Base-by-base conservation (phyloP, 2,888 invertebrate genomes). In the Sturmia bella region DNA sequence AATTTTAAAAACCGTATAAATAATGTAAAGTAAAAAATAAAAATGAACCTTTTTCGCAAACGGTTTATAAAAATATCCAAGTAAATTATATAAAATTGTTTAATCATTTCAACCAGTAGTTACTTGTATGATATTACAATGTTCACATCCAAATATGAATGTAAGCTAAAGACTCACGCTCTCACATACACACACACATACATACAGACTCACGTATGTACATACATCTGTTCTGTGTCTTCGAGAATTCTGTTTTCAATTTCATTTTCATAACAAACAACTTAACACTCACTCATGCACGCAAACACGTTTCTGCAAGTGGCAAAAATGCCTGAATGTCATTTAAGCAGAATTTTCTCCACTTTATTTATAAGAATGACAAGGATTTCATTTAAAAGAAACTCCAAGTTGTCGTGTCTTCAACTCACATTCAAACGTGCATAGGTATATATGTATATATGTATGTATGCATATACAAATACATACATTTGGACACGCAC, bases 321-420 rank as follows among this genome's bases (percentile, higher is more conserved):
- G 41, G 37, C 21, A 54, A 69, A 32, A 69, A 66, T 45, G 17
- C 50, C 57, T 72, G 50, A 64, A 54, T 77, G 77, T 70, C 77
- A 78, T 37, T 66, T 59, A 17, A 59, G 52, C 64, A 78, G 78
- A 78, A 78, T 78, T 78, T 78, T 78, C 78, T 72, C 78, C 72
- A 78, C 72, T 78, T 78, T 50, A 59, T 72, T 72, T 63, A 17
- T 66, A 66, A 72, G 78, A 72, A 78, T 78, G 78, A 72, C 78
- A 78, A 78, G 78, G 78, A 78, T 78, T 64, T 78, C 32, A 50
- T 64, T 68, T 43, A 50, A 39, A 24, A 50, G 69, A 70, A 80
- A 70, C 57, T 61, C 78, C 54, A 39, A 75, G 12, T 63, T 13
- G 50, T 52, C 54, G 61, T 50, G 50, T 41, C 15, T 45, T 64